phyloP scores from a whole-genome alignment of 2,113 vertebrate genomes.

The Indicator indicator region DNA sequence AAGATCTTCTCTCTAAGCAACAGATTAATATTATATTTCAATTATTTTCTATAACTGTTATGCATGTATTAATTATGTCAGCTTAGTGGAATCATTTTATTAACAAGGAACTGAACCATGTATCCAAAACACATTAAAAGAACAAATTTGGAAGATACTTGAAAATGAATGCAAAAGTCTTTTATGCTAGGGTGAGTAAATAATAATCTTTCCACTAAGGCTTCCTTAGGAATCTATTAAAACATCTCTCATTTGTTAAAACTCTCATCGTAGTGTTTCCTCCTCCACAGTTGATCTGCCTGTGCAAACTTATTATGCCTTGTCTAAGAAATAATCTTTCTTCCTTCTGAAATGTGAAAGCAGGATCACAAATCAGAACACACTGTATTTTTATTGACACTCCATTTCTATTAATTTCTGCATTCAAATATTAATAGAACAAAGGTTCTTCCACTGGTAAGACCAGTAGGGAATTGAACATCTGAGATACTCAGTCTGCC shows the following conservation, averaged over 20 bases:
- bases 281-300: not conserved
- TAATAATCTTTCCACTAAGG: not conserved
- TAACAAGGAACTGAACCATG: not conserved
- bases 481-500: not conserved
- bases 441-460: not conserved
- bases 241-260: not conserved
- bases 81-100: constrained; percentile 1
- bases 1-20: not conserved
- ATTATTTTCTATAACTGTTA: constrained; percentile 15
- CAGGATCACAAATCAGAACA: not conserved
- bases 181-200: constrained; percentile 3
- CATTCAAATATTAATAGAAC: not conserved
- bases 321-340: not conserved
- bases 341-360: constrained; percentile 11
- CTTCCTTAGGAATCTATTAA: not conserved
- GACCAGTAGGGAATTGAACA: not conserved
- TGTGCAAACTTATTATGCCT: not conserved
- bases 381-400: not conserved
- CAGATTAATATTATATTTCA: not conserved
- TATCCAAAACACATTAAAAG: not conserved
- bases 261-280: not conserved
- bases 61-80: not conserved
- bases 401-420: not conserved
- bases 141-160: constrained; percentile 5
- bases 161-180: not conserved